These are phyloP conservation scores for Acromyrmex charruanus DNA, from an alignment of 1,140 invertebrate species.

Conservation along the genomic window DNA sequence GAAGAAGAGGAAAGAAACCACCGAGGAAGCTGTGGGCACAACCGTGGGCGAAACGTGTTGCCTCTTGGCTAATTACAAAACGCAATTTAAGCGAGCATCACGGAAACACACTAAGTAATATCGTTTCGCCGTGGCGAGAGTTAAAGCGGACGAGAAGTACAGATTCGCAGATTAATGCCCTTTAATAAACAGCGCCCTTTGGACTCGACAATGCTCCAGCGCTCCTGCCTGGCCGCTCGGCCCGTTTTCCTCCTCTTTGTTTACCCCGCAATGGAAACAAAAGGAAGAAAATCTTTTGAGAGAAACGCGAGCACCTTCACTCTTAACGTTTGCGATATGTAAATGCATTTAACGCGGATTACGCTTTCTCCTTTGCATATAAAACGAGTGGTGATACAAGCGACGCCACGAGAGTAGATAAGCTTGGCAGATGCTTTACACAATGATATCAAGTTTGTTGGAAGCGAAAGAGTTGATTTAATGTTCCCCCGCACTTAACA, in stretches of 20 bases:
- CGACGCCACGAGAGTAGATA: conserved; percentile 15
- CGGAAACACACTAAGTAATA: conserved; percentile 71
- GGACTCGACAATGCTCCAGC: conserved; percentile 22
- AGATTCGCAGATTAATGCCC: conserved; percentile 75
- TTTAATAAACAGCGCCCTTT: conserved; percentile 74
- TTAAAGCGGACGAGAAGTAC: conserved; percentile 70
- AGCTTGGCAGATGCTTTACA: conserved; percentile 30
- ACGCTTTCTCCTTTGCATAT: conserved; percentile 1
- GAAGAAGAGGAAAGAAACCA: conserved; percentile 41
- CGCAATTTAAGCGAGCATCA: conserved; percentile 75
- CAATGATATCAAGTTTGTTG: conserved; percentile 29
- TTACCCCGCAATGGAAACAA: conserved; percentile 37
- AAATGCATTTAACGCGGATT: conserved; percentile 63
- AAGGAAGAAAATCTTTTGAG: conserved; percentile 12
- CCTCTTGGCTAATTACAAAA: conserved; percentile 75
- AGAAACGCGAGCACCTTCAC: conserved; percentile 19
- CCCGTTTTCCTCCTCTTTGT: conserved; percentile 38
- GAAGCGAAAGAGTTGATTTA: conserved; percentile 17
- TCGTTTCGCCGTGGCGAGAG: conserved; percentile 63
- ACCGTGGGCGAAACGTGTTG: conserved; percentile 28
- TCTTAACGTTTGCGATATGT: conserved; percentile 20
- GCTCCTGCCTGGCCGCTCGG: neutral
- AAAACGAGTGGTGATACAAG: conserved; percentile 44
- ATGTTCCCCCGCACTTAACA: neutral
- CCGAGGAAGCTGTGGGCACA: conserved; percentile 40